Conservation (phyloP, 2,888 invertebrate genomes). For the Pachydiplax longipennis region DNA sequence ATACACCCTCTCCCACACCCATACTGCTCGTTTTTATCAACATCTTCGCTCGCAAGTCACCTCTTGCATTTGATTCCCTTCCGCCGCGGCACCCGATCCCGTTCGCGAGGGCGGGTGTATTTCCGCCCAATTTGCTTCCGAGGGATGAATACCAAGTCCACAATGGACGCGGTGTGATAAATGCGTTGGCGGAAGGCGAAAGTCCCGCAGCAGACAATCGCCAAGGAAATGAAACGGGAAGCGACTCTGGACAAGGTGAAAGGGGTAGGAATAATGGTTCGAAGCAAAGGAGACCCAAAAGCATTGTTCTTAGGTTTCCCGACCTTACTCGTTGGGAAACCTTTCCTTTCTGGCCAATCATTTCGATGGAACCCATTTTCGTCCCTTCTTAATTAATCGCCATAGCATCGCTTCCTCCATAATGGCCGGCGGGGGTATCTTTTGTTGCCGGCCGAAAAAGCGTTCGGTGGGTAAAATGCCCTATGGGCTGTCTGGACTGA, state of each 20-base stretch:
- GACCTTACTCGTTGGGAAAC: neutral
- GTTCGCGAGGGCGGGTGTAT: neutral
- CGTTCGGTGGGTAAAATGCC: neutral
- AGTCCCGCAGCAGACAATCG: neutral
- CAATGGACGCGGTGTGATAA: neutral
- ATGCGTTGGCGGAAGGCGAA: neutral
- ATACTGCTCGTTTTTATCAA: no score
- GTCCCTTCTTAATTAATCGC: slow-evolving; percentile 30
- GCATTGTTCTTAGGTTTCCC: slow-evolving; percentile 6
- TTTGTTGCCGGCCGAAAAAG: neutral
- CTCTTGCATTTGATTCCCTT: no score
- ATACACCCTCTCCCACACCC: no score
- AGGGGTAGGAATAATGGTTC: neutral
- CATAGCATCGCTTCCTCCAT: neutral
- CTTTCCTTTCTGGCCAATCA: neutral
- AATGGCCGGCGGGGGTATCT: neutral
- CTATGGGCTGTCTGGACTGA: neutral
- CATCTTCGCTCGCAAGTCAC: no score
- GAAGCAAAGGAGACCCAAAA: neutral
- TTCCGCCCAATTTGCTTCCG: neutral
- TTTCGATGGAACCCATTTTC: neutral
- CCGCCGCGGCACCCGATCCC: no score
- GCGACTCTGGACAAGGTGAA: neutral
- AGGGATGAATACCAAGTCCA: neutral
- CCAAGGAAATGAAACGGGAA: neutral